Evolutionary conservation across 2,113 vertebrate species (phyloP).

Genomic region (Riparia riparia): DNA sequence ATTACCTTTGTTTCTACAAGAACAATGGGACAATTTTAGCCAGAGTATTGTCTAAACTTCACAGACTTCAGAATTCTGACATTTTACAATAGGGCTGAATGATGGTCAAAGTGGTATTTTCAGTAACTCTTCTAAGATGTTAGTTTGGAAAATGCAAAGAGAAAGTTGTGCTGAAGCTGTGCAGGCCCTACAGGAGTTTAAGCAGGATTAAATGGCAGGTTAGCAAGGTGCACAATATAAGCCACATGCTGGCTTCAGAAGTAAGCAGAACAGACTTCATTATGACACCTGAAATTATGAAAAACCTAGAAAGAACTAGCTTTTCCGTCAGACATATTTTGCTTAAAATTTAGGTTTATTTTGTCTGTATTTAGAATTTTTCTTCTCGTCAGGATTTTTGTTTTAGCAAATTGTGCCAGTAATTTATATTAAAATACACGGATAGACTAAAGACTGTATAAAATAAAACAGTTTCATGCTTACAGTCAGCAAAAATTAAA

Average conservation of each 20-base stretch:
- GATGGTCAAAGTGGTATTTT: not conserved
- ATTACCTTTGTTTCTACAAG: not conserved
- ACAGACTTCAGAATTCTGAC: not conserved
- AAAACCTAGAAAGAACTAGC: not conserved
- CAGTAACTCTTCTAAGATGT: not conserved
- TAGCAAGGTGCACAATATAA: not conserved
- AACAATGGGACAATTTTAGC: not conserved
- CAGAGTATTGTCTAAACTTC: not conserved
- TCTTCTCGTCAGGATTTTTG: not conserved
- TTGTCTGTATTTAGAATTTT: not conserved
- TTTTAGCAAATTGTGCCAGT: conserved; percentile 32
- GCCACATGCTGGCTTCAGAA: not conserved
- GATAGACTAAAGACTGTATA: not conserved
- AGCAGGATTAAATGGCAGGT: not conserved
- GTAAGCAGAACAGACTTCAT: not conserved
- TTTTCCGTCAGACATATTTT: not conserved
- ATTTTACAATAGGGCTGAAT: not conserved
- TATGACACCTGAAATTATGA: not conserved
- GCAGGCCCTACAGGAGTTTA: not conserved
- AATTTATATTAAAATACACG: not conserved
- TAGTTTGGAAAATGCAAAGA: not conserved
- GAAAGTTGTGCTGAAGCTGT: not conserved
- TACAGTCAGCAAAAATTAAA: not conserved
- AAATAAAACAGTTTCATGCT: not conserved
- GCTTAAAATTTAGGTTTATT: not conserved